These are phyloP conservation scores for Seriola quinqueradiata DNA, from an alignment of 2,113 vertebrate species.

Conservation along the genomic window DNA sequence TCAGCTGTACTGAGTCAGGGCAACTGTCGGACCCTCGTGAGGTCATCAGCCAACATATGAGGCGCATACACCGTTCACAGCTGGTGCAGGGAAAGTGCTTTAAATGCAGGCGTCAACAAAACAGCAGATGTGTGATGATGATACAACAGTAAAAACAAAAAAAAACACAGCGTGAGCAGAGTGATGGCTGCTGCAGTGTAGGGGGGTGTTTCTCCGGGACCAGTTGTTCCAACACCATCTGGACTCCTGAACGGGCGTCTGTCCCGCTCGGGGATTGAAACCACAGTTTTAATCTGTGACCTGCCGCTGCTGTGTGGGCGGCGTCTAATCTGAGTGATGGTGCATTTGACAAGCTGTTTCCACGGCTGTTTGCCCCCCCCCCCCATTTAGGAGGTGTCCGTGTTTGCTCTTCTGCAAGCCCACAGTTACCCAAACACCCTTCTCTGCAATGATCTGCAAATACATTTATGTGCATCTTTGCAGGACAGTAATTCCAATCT, in stretches of 20 bases:
- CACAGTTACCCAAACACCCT: too few relatives aligned
- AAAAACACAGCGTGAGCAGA: neutral
- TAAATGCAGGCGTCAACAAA: neutral
- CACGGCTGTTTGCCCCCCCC: neutral
- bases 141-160: conserved; percentile 10
- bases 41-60: neutral
- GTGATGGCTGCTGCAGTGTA: neutral
- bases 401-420: too few relatives aligned
- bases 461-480: too few relatives aligned
- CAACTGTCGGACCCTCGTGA: too few relatives aligned
- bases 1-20: too few relatives aligned
- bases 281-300: conserved; percentile 51
- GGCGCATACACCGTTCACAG: neutral
- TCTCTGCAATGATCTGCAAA: too few relatives aligned
- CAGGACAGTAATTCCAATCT: too few relatives aligned
- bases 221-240: conserved; percentile 59
- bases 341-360: conserved; percentile 57
- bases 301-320: conserved; percentile 20
- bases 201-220: neutral
- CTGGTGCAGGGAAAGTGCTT: neutral
- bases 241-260: conserved; percentile 31
- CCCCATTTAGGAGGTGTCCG: too few relatives aligned
- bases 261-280: conserved; percentile 46
- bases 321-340: conserved; percentile 64
- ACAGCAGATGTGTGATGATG: conserved; percentile 29